Base-by-base conservation (phyloP, 1,140 invertebrate species). In the Drosophila serrata region DNA sequence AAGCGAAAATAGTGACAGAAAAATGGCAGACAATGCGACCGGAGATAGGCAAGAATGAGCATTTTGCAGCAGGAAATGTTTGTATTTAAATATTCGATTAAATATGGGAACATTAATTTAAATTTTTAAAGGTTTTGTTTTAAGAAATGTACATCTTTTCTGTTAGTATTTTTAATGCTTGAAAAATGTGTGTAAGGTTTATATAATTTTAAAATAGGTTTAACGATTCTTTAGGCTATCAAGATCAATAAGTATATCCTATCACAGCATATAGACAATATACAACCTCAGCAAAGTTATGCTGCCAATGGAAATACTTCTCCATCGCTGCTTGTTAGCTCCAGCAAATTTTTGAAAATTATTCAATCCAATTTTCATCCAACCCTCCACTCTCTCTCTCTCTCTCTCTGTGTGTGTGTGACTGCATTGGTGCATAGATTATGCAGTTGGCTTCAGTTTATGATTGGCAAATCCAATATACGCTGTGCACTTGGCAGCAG, bases 391-490 rank as follows among this genome's bases (percentile, higher is more conserved):
- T 17, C 12, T 0, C 17, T n/a, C 6, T 4, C 13, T 5, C 17
- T 33, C 2, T 11, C 1, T 2, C 1, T 7, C 3, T 19, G 64
- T 61, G 70, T 82, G 75, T 57, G 65, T 63, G 79, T n/a, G 31
- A 65, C 55, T 79, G 84, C 74, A 80, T 70, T 72, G 68, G 81
- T 79, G 84, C 84, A 88, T 82, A 81, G 84, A 88, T 88, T 88
- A 88, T 88, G 84, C 84, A 88, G 84, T 87, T 88, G 84, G 84
- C 84, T 88, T 87, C 80, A 84, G 84, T 87, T 88, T 88, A 88
- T 87, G 84, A 87, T 87, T 87, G 84, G 80, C 84, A 88, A 88
- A 87, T 87, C 84, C 84, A 88, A 87, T 87, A 87, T 87, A 84
- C 81, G 84, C 79, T 75, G 76, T 84, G 84, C 80, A 80, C 84